Evolutionary conservation across 2,797 vertebrate genomes (phyloP).

Genomic region (Anniella stebbinsi): DNA sequence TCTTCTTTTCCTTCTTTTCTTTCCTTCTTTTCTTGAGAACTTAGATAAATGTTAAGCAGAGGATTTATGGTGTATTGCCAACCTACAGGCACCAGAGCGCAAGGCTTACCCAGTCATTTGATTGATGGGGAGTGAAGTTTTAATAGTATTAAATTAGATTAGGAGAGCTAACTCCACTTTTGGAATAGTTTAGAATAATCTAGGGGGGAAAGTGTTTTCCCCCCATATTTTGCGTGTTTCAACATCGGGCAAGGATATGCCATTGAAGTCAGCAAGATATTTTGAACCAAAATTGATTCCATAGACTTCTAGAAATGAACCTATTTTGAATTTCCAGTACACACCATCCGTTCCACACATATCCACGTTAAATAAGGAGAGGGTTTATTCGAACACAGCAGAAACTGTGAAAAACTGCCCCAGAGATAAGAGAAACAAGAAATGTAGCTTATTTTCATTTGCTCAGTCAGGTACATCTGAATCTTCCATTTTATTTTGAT

Average conservation of each 20-base stretch:
- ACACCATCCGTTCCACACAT: background rate
- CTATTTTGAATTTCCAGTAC: background rate
- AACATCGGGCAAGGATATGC: background rate
- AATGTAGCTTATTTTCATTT: background rate
- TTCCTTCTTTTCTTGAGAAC: conserved; percentile 39
- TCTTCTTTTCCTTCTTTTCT: conserved; percentile 51
- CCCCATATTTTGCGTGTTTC: conserved; percentile 6
- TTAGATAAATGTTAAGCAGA: conserved; percentile 45
- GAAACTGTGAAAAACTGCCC: background rate
- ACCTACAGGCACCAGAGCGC: conserved; percentile 13
- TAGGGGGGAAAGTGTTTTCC: background rate
- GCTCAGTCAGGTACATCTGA: too few species aligned
- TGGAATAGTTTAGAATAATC: conserved; percentile 25
- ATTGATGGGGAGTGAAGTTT: conserved; percentile 51
- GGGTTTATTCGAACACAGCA: background rate
- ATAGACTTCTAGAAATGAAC: background rate
- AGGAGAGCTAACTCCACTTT: conserved; percentile 29
- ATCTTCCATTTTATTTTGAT: too few species aligned
- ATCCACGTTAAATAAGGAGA: background rate
- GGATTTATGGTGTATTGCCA: conserved; percentile 53
- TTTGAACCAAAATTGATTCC: background rate
- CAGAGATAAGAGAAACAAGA: background rate
- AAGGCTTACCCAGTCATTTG: conserved; percentile 50
- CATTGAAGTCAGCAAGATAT: background rate
- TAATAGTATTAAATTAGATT: conserved; percentile 34